Evolutionary conservation across 2,113 vertebrate genomes (phyloP).

Genomic region (Oophaga pumilio): DNA sequence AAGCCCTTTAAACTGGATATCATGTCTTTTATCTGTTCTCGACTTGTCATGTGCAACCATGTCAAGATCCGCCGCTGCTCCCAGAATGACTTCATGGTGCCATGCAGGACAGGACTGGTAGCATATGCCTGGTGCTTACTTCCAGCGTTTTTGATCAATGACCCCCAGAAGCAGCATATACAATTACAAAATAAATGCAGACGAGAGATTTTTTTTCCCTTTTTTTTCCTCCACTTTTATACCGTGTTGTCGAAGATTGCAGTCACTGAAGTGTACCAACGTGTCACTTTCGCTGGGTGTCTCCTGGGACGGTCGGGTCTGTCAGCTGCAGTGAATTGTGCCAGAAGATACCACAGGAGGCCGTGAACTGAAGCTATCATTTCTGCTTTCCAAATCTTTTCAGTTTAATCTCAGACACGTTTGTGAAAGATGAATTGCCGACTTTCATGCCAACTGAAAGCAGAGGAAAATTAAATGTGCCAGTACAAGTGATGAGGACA

Average conservation of each 20-base stretch:
- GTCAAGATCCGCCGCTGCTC: not conserved
- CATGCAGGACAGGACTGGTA: not conserved
- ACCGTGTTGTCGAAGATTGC: constrained; percentile 23
- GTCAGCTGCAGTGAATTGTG: constrained; percentile 39
- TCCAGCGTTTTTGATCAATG: not conserved
- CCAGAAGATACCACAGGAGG: constrained; percentile 44
- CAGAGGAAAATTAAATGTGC: constrained; percentile 7
- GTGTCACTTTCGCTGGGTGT: constrained; percentile 7
- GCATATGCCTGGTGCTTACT: constrained; percentile 12
- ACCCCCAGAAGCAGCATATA: not conserved
- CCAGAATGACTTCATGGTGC: not conserved
- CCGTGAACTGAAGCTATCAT: constrained; percentile 32
- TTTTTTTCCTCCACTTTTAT: not conserved
- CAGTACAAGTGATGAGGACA: not conserved
- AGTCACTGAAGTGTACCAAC: constrained; percentile 30
- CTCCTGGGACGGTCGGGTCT: constrained; percentile 26
- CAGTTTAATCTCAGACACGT: constrained; percentile 45
- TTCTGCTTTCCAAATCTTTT: constrained; percentile 43
- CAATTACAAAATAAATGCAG: constrained; percentile 25
- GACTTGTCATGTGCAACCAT: not conserved
- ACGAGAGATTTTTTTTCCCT: not conserved
- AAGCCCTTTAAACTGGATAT: not conserved
- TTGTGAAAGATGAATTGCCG: constrained; percentile 46
- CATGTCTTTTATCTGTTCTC: not conserved
- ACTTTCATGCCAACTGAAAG: constrained; percentile 21